Evolutionary conservation across 2,888 invertebrate species (phyloP), one percentile per base, ranked within the genome.

Genomic region (Rhagonycha fulva): DNA sequence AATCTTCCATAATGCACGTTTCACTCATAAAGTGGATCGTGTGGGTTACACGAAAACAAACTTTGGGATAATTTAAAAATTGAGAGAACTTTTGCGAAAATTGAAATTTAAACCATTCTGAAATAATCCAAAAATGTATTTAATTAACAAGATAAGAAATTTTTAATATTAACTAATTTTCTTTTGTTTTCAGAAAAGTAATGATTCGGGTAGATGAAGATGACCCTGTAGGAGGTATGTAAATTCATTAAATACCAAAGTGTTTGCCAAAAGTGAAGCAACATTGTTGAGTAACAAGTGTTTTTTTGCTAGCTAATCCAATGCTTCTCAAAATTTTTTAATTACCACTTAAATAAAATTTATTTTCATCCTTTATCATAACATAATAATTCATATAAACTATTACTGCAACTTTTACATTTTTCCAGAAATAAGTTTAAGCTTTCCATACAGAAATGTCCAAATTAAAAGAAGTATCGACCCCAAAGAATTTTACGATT

Each of bases 191-290:
- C 76, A 76, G 76, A 47, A 71, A 66, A 70, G 71, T 24, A 83
- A 96, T 96, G 96, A 96, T 96, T 88, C 94, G 94, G 88, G 96
- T 96, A 77, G 96, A 96, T 88, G 96, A 96, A 88, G 93, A 93
- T 82, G 96, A 96, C 88, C 96, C 96, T 81, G 93, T 96, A 84
- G 96, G 95, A 89, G 96, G 96, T 96, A 91, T 94, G 93, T 74
- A 63, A 72, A 76, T 74, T 66, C 69, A 67, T 82, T 77, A 70
- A 71, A 71, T 77, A 71, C 66, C 72, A 70, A 62, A 60, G 70
- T 69, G 30, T 69, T 73, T 76, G 78, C 75, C 76, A 78, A 76
- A 70, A 76, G 68, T 76, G 73, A 69, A 62, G 77, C 77, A 76
- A 74, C 68, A 61, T 63, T 63, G 70, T 69, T 71, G 71, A 74